These are phyloP conservation scores for Zophobas atratus DNA, from an alignment of 1,140 invertebrate species.

Conservation along the genomic window DNA sequence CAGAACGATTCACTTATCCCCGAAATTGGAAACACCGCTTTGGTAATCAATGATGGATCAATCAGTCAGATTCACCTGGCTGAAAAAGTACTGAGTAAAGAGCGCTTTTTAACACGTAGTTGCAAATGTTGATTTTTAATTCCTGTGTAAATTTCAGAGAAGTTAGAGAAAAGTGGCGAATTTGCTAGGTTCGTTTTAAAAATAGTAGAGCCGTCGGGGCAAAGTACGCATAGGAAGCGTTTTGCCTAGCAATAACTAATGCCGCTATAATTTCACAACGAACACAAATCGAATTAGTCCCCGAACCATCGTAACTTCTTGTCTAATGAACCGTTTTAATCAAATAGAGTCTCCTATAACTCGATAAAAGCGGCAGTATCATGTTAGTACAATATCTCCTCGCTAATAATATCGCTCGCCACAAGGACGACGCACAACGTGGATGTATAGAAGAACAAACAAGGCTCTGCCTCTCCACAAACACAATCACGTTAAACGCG, in stretches of 20 bases:
- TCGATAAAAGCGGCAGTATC: slow-evolving; percentile 38
- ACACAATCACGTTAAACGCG: slow-evolving; percentile 39
- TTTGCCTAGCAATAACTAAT: slow-evolving; percentile 18
- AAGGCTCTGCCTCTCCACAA: slow-evolving; percentile 21
- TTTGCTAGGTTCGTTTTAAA: too few species aligned
- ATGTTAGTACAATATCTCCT: slow-evolving; percentile 35
- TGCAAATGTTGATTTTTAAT: too few species aligned
- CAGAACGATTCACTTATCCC: too few species aligned
- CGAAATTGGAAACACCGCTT: too few species aligned
- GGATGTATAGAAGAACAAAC: slow-evolving; percentile 28
- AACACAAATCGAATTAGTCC: slow-evolving; percentile 9
- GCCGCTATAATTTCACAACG: slow-evolving; percentile 18
- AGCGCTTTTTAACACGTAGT: too few species aligned
- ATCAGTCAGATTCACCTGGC: too few species aligned
- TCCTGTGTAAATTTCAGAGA: too few species aligned
- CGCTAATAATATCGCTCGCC: slow-evolving; percentile 29
- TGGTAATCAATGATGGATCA: too few species aligned
- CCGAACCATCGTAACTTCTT: slow-evolving; percentile 10
- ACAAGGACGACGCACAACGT: slow-evolving; percentile 36
- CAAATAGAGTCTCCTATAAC: slow-evolving; percentile 36
- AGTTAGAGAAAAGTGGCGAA: too few species aligned
- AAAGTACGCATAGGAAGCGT: too few species aligned
- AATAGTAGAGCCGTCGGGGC: too few species aligned
- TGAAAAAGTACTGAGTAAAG: too few species aligned
- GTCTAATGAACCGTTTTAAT: slow-evolving; percentile 36